Base-by-base conservation (phyloP, 1,140 invertebrate genomes). In the Atta colombica region DNA sequence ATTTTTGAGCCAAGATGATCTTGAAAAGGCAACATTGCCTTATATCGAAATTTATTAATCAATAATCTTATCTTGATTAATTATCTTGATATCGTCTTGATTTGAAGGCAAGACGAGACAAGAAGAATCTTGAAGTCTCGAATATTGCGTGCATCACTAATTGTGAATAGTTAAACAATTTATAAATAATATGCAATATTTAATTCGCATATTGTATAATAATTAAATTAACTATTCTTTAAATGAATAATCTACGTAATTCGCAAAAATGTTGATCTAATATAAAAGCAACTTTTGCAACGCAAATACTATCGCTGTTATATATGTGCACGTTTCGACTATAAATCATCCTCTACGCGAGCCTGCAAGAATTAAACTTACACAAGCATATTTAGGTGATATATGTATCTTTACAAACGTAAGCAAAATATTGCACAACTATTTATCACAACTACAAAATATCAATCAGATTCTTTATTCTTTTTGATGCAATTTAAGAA, bases 281-380 rank as follows among this genome's bases (percentile, higher is more conserved):
- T 25, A 1, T 39, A 69, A 5, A 25, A 25, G 68, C 10, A 14
- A 16, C 8, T 55, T 39, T 81, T 21, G 35, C n/a, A 39, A n/a
- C 6, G 45, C 28, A 53, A 53, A 39, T 39, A 68, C 63, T 45
- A 21, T 8, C 31, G 16, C 31, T 35, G 3, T 58, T 58, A n/a
- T 31, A 14, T 45, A 69, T 31, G 45, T 66, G 51, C 71, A 55
- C n/a, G 53, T 28, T 65, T 35, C 14, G 7, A 5, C 51, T 58
- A 71, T 86, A 87, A 88, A 88, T 88, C 77, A 77, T 60, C 35
- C n/a, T 5, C 3, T 25, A 2, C 16, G 12, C 69, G 16, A 55
- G 14, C 51, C 28, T 58, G 63, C 0, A 88, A 85, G 74, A 88
- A 82, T 86, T 60, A 6, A 53, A 82, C 45, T 55, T 51, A 49